These are phyloP conservation scores for Grapholita molesta DNA, from an alignment of 1,140 invertebrate genomes.

Conservation along the genomic window DNA sequence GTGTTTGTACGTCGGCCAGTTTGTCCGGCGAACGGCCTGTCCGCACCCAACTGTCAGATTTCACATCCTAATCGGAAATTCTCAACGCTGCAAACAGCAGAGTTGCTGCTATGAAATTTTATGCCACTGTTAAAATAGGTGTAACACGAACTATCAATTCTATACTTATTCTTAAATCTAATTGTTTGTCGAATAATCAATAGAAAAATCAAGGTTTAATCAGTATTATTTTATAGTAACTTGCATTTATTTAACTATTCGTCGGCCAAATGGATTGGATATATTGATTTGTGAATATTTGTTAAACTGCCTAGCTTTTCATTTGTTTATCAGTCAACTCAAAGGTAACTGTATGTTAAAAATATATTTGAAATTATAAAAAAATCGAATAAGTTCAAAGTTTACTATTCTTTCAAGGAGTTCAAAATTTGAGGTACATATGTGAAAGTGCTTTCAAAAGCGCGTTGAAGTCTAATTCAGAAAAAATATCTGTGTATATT, in stretches of 20 bases:
- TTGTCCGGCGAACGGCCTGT: background rate
- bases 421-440: background rate
- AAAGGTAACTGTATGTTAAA: no score
- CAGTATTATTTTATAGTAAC: background rate
- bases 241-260: background rate
- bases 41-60: background rate
- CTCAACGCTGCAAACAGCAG: background rate
- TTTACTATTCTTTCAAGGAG: background rate
- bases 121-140: background rate
- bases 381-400: no score
- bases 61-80: conserved; percentile 14
- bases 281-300: background rate
- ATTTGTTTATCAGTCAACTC: no score
- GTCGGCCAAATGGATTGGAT: background rate
- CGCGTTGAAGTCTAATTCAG: background rate
- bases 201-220: no score
- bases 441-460: background rate
- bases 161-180: no score
- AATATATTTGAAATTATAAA: no score
- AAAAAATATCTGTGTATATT: background rate
- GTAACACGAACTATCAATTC: no score
- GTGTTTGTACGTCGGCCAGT: background rate
- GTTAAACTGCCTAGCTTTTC: background rate
- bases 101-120: background rate
- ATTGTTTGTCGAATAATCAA: no score